Base-by-base conservation (phyloP, 35 echinoderm and acorn worm genomes). In the Ophiothrix spiculata region DNA sequence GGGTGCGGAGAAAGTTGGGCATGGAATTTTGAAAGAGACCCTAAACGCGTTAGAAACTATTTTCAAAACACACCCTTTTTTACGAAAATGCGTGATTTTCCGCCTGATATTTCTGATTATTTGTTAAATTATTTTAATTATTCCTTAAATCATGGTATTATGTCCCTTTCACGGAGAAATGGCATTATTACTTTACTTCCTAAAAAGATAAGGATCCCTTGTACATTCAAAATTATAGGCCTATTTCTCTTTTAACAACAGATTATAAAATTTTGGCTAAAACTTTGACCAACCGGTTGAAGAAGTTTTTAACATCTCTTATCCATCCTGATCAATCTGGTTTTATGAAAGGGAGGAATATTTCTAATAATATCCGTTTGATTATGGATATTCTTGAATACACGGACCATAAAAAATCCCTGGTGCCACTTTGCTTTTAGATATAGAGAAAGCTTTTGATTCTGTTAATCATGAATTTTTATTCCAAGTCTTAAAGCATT, bases 321-420 rank as follows among this genome's bases (percentile, higher is more conserved):
- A 69, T 69, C 29, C 60, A 69, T 69, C 16, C 17, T 25, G 60
- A 78, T 35, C 76, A 80, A 80, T 40, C 78, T 0, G 78, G 78
- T 19, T 80, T 80, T 35, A 31, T 80, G 25, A 80, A 80, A 39
- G 78, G 78, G 11, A 80, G 78, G n/a, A 38, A 37, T 39, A 80
- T 80, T 80, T 35, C 15, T 21, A 42, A 80, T 40, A 80, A 80
- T 80, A 80, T 80, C 21, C n/a, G 38, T 38, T 11, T 25, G 29
- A 69, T 69, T 80, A 40, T 80, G 25, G 78, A 80, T 39, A 4
- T 80, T 19, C 38, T 80, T 38, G 78, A 80, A 32, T 80, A 40
- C 41, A 11, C 25, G 4, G 78, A 80, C 1, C 19, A 2, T 42
- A 31, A 80, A n/a, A 38, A 19, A 1, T 41, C 32, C 37, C 37